Conservation (phyloP, 1,140 invertebrate genomes). For the Parapsyche elsis region DNA sequence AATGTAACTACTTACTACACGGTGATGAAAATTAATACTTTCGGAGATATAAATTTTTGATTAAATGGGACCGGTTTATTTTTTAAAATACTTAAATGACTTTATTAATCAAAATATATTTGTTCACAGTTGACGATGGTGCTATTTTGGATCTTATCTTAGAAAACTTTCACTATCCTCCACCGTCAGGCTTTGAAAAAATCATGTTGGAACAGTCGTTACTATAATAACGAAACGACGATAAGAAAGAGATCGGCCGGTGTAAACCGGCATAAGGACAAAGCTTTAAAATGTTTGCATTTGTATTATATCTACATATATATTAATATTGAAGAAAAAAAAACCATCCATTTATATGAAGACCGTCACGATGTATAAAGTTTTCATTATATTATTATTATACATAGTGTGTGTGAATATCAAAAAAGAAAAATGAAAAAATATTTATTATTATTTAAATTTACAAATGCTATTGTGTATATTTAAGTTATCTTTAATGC, state of each 20-base stretch:
- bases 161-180: conserved; percentile 85
- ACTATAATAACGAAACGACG: conserved; percentile 73
- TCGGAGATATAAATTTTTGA: too few relatives aligned
- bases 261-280: neutral
- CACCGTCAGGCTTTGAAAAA: conserved; percentile 92
- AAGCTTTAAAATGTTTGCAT: conserved; percentile 14
- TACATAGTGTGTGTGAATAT: too few relatives aligned
- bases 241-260: too few relatives aligned
- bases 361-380: neutral
- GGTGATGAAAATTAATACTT: too few relatives aligned
- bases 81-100: too few relatives aligned
- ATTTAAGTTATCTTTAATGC: too few relatives aligned
- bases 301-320: neutral
- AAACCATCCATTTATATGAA: conserved; percentile 19
- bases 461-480: too few relatives aligned
- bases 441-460: too few relatives aligned
- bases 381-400: too few relatives aligned
- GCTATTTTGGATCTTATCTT: conserved; percentile 96
- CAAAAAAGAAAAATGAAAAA: too few relatives aligned
- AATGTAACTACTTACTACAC: too few relatives aligned
- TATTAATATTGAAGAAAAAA: neutral
- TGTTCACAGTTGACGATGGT: conserved; percentile 92
- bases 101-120: conserved; percentile 19
- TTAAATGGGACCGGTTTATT: too few relatives aligned
- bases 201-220: conserved; percentile 98